phyloP scores from a whole-genome alignment of 2,113 vertebrate genomes.

The Arothron firmamentum region DNA sequence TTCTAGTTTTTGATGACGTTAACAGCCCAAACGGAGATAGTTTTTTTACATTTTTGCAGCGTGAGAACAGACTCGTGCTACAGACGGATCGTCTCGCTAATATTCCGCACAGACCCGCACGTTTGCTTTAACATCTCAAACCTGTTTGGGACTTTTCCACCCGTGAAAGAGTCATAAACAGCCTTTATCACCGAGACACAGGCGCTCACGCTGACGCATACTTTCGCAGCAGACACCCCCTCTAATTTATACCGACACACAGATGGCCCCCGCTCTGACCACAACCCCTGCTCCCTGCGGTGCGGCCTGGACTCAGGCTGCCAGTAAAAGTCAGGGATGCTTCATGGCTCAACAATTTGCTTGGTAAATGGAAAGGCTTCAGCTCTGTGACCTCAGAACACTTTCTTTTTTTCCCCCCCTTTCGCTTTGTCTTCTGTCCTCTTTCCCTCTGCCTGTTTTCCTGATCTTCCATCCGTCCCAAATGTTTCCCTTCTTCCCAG shows the following conservation, averaged over 20 bases:
- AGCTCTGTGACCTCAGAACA: conserved; percentile 72
- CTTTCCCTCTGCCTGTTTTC: conserved; percentile 9
- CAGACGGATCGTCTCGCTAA: no score
- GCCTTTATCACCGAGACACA: conserved; percentile 19
- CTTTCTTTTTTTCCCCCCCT: conserved; percentile 24
- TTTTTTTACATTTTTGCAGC: no score
- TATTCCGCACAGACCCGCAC: no score
- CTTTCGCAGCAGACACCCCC: conserved; percentile 29
- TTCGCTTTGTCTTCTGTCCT: conserved; percentile 11
- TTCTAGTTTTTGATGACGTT: no score
- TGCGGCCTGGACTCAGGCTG: conserved; percentile 65
- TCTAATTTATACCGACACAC: conserved; percentile 68
- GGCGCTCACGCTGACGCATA: conserved; percentile 26
- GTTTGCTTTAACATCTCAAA: no score
- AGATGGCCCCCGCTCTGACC: conserved; percentile 73
- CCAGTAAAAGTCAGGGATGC: conserved; percentile 77
- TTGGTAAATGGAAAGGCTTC: conserved; percentile 77
- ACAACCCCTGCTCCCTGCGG: conserved; percentile 75
- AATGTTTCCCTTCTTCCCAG: neutral
- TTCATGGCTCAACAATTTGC: conserved; percentile 81
- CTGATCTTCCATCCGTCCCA: conserved; percentile 8
- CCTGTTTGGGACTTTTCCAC: neutral
- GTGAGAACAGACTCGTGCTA: no score
- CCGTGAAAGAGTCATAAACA: conserved; percentile 7
- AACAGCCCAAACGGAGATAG: no score